Conservation (phyloP, 2,113 vertebrate species). For the Dasyornis broadbenti region DNA sequence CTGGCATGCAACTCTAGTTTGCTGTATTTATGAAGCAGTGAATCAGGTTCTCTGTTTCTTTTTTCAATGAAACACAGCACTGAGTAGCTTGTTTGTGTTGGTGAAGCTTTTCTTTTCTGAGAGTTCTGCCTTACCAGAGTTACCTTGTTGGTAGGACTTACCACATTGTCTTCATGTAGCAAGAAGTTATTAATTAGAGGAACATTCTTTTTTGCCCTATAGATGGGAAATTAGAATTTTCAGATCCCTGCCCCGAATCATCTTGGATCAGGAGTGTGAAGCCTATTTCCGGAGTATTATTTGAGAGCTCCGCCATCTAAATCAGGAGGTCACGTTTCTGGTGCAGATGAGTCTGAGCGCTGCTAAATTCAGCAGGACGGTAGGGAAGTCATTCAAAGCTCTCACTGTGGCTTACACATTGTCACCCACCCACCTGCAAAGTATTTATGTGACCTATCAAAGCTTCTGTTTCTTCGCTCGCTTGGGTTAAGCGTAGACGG, state of each 20-base stretch:
- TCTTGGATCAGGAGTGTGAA: neutral
- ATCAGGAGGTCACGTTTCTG: neutral
- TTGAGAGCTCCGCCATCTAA: rapidly evolving
- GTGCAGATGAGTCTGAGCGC: neutral
- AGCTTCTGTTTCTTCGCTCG: neutral
- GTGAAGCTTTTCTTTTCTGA: neutral
- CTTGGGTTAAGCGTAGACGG: neutral
- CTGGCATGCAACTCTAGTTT: neutral
- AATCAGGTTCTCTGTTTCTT: neutral
- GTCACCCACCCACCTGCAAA: neutral
- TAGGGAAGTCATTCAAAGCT: neutral
- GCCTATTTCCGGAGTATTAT: neutral
- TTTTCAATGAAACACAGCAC: neutral
- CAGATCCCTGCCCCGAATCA: neutral
- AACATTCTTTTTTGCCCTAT: neutral
- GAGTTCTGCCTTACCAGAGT: neutral
- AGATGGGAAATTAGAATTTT: neutral
- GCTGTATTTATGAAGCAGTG: neutral
- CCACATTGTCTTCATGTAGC: neutral
- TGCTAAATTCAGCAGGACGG: neutral
- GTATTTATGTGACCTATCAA: neutral
- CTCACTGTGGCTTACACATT: slow-evolving; percentile 4
- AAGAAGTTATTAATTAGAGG: neutral
- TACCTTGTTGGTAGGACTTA: neutral
- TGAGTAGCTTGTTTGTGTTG: neutral